These are phyloP conservation scores for Scytalopus superciliaris DNA, from an alignment of 2,113 vertebrate genomes.

Conservation along the genomic window DNA sequence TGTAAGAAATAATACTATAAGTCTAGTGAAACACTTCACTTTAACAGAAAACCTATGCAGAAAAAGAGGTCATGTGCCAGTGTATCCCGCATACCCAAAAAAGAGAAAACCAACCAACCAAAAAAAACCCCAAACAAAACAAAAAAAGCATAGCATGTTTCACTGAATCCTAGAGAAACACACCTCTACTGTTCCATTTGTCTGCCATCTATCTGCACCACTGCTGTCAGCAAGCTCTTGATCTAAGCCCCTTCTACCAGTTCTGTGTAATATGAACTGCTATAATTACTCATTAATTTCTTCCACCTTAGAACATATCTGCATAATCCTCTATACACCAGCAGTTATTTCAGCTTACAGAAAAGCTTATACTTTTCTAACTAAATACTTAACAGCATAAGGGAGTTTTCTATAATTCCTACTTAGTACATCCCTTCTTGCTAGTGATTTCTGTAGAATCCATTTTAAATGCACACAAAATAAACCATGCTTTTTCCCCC, in stretches of 20 bases:
- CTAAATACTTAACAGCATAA: background rate
- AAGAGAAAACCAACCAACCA: background rate
- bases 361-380: background rate
- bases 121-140: background rate
- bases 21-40: background rate
- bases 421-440: background rate
- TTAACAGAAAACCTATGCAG: background rate
- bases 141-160: background rate
- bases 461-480: background rate
- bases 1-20: constrained; percentile 56
- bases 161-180: background rate
- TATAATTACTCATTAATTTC: background rate
- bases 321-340: background rate
- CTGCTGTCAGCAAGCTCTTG: background rate
- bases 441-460: background rate
- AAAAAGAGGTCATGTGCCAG: background rate
- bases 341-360: background rate
- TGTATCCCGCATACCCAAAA: background rate
- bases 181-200: background rate
- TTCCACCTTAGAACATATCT: background rate
- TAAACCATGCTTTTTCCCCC: background rate
- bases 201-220: background rate
- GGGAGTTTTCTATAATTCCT: background rate
- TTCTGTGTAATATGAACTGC: background rate
- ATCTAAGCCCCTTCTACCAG: background rate